Conservation (phyloP, 1,140 invertebrate genomes). For the Temnothorax longispinosus region DNA sequence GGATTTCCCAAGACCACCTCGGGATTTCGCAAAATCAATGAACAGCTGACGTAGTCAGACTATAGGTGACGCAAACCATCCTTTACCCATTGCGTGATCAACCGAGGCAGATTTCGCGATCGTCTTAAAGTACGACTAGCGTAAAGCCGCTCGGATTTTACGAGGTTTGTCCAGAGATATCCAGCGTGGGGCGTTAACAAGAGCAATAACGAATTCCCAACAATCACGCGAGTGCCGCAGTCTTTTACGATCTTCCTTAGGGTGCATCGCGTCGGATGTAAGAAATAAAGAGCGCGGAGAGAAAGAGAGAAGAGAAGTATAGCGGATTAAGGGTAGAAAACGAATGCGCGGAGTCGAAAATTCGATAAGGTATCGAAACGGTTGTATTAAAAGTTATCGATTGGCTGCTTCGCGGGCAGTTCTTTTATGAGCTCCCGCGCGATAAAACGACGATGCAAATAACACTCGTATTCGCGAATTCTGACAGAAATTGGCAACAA, state of each 20-base stretch:
- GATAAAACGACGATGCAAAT: not conserved
- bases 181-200: slow-evolving; percentile 76
- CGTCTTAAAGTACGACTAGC: slow-evolving; percentile 42
- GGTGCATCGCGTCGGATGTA: slow-evolving; percentile 51
- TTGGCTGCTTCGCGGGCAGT: not conserved
- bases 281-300: slow-evolving; percentile 34
- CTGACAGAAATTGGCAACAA: not conserved
- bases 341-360: slow-evolving; percentile 3
- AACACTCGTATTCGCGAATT: not conserved
- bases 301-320: not conserved
- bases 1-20: not conserved
- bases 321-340: not conserved
- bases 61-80: not conserved
- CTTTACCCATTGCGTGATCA: slow-evolving; percentile 57
- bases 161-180: slow-evolving; percentile 77
- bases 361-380: slow-evolving; percentile 9
- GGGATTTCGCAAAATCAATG: not conserved
- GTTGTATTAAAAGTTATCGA: slow-evolving; percentile 26
- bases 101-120: slow-evolving; percentile 55
- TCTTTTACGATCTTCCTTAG: slow-evolving; percentile 68
- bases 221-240: slow-evolving; percentile 77
- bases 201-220: slow-evolving; percentile 81
- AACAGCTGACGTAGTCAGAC: not conserved
- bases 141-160: slow-evolving; percentile 71
- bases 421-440: slow-evolving; percentile 5